Conservation (phyloP, 2,888 invertebrate species). For the Platerodrilus igneus region DNA sequence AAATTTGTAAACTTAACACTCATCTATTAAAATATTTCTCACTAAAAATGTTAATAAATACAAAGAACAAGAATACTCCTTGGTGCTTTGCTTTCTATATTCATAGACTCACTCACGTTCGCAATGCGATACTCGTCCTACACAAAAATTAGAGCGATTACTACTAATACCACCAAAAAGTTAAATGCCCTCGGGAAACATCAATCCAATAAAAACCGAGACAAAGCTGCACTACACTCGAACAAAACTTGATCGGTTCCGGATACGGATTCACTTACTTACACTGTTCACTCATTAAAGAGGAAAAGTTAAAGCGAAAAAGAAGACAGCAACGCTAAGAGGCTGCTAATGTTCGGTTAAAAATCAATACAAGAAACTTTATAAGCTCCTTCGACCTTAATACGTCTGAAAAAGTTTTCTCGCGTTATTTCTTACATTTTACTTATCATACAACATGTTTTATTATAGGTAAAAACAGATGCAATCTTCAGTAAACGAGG, state of each 20-base stretch:
- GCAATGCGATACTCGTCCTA: no score
- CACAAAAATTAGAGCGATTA: no score
- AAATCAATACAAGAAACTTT: conserved; percentile 1
- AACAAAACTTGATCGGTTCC: conserved; percentile 24
- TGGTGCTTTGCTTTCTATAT: no score
- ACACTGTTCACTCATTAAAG: conserved; percentile 28
- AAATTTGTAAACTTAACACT: no score
- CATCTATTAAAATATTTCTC: no score
- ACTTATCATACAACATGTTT: no score
- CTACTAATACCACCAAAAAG: no score
- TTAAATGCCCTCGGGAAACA: no score
- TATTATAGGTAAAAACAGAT: conserved; percentile 17
- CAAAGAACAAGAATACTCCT: no score
- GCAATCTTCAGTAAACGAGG: conserved; percentile 39
- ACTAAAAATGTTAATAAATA: no score
- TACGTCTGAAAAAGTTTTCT: conserved; percentile 6
- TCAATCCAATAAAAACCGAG: conserved; percentile 25
- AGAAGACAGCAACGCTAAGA: conserved; percentile 14
- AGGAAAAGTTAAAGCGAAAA: conserved; percentile 24
- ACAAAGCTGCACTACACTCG: conserved; percentile 21
- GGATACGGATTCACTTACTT: conserved; percentile 25
- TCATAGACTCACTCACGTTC: no score
- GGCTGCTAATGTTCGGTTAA: conserved; percentile 23
- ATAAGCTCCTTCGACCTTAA: background rate
- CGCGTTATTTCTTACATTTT: background rate